Conservation (phyloP, 2,888 invertebrate species). For the Acanthococcus lagerstroemiae region DNA sequence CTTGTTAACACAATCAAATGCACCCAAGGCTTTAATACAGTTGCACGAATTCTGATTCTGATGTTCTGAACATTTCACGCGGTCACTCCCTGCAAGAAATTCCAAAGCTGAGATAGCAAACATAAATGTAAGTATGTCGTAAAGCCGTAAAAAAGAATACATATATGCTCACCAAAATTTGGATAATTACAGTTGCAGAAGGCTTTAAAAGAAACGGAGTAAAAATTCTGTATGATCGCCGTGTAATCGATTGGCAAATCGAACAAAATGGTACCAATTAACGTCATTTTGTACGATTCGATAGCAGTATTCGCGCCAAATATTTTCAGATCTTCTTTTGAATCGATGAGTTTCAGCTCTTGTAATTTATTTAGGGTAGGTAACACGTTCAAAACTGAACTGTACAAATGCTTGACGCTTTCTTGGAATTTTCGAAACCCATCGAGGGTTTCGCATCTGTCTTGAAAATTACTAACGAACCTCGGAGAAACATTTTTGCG, state of each 20-base stretch:
- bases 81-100: not conserved
- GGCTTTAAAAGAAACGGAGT: slow-evolving; percentile 21
- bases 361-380: slow-evolving; percentile 10
- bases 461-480: slow-evolving; percentile 11
- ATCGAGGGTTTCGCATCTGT: slow-evolving; percentile 15
- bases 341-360: slow-evolving; percentile 3
- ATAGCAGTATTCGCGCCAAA: not conserved
- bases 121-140: not conserved
- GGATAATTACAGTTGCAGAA: slow-evolving; percentile 25
- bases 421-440: slow-evolving; percentile 23
- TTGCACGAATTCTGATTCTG: slow-evolving; percentile 8
- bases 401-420: slow-evolving; percentile 17
- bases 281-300: slow-evolving; percentile 8
- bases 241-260: slow-evolving; percentile 17
- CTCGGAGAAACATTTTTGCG: slow-evolving; percentile 12
- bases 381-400: not conserved
- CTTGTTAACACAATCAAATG: slow-evolving; percentile 26
- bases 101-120: too few relatives aligned
- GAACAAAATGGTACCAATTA: slow-evolving; percentile 17
- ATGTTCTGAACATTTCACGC: slow-evolving; percentile 18
- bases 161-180: slow-evolving; percentile 1
- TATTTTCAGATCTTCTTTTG: not conserved
- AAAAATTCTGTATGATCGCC: slow-evolving; percentile 9
- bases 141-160: too few relatives aligned
- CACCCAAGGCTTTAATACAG: slow-evolving; percentile 11